Evolutionary conservation across 2,113 vertebrate genomes (phyloP).

Genomic region (Lasiurus borealis): DNA sequence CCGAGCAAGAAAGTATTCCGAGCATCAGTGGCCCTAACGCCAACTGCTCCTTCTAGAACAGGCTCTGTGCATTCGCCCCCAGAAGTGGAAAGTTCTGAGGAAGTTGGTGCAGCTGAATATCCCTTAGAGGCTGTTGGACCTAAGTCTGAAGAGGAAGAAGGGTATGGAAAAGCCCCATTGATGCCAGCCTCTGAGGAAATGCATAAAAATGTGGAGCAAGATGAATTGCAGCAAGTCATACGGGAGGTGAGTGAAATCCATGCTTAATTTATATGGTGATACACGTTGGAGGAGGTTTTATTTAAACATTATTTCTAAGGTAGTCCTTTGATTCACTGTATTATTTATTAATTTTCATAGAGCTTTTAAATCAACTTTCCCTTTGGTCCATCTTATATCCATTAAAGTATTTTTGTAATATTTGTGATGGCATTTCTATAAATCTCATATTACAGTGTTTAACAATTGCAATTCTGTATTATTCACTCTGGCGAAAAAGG

Average conservation of each 20-base stretch:
- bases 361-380: constrained; percentile 42
- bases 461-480: neutral
- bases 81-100: constrained; percentile 81
- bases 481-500: neutral
- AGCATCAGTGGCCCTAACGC: constrained; percentile 93
- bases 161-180: constrained; percentile 71
- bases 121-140: neutral
- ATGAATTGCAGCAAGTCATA: constrained; percentile 93
- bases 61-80: constrained; percentile 79
- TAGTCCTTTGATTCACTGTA: neutral
- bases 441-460: neutral
- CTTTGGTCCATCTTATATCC: neutral
- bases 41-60: constrained; percentile 88
- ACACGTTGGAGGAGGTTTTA: neutral
- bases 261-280: neutral
- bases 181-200: constrained; percentile 78
- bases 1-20: constrained; percentile 89
- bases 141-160: constrained; percentile 80
- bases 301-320: neutral
- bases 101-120: constrained; percentile 74
- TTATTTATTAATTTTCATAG: constrained; percentile 27
- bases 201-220: constrained; percentile 85
- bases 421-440: constrained; percentile 38
- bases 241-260: constrained; percentile 89
- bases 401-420: neutral